These are phyloP conservation scores for Dugesia japonica DNA, from an alignment of 2,888 invertebrate genomes.

Conservation along the genomic window DNA sequence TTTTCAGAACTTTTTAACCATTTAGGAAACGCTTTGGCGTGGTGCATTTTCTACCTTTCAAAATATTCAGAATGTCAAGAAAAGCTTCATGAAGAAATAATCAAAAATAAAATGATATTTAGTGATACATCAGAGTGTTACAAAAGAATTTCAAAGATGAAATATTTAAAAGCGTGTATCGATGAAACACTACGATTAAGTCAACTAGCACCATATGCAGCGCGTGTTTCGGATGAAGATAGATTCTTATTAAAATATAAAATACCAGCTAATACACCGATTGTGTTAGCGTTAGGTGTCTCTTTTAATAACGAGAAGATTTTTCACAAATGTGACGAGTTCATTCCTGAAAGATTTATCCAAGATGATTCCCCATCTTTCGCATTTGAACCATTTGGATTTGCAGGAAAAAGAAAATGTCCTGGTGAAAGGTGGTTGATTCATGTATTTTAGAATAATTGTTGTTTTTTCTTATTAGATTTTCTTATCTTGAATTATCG, in stretches of 20 bases:
- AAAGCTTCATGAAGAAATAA: slow-evolving; percentile 36
- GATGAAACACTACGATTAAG: slow-evolving; percentile 46
- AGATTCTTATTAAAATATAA: not conserved
- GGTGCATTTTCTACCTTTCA: slow-evolving; percentile 38
- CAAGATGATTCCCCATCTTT: not conserved
- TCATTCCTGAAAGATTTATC: not conserved
- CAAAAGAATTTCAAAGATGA: slow-evolving; percentile 11
- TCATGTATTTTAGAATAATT: no score
- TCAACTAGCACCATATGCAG: slow-evolving; percentile 44
- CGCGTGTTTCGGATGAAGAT: slow-evolving; percentile 38
- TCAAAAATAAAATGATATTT: not conserved
- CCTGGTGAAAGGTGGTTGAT: slow-evolving; percentile 38
- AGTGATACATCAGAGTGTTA: not conserved
- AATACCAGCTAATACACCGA: not conserved
- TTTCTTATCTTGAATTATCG: not conserved
- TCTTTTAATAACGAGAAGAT: not conserved
- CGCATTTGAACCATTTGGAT: slow-evolving; percentile 45
- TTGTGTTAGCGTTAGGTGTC: not conserved
- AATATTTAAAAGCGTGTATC: slow-evolving; percentile 36
- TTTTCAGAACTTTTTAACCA: no score
- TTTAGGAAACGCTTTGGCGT: slow-evolving; percentile 35
- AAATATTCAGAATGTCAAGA: slow-evolving; percentile 37
- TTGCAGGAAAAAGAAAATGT: slow-evolving; percentile 43
- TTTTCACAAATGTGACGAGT: not conserved
- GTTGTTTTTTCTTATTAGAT: not conserved